Evolutionary conservation across 2,888 invertebrate species (phyloP), one percentile per base, ranked within the genome.

Genomic region (Lissocephala sabroskyi): DNA sequence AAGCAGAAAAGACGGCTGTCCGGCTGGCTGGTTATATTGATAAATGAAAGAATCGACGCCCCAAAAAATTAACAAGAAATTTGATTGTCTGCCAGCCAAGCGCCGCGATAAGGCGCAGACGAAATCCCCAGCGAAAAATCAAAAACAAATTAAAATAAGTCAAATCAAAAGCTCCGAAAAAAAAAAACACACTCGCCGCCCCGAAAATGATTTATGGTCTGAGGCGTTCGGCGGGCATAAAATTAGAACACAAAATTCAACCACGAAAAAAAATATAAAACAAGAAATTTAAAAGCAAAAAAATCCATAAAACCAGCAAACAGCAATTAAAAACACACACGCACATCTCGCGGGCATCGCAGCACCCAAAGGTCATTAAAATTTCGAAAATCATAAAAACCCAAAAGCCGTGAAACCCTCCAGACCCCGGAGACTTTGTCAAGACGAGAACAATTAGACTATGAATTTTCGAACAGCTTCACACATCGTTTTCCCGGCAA

Each of bases 241-340:
- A 49, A 39, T 43, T 33, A 43, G 6, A 59, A 50, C 51, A 46
- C 18, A 37, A 52, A 45, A 30, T 40, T 16, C 48, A 43, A 44
- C 33, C 2, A 23, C 10, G 23, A 10, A 39, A 23, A 40, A 30
- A n/a, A n/a, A 45, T n/a, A n/a, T 47, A 41, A 23, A 41, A 32
- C 30, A 45, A 39, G 7, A 32, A 14, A 45, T 18, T 29, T 32
- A 41, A 35, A 33, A 29, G 17, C 51, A 42, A 57, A 64, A 66
- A 61, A n/a, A n/a, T n/a, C n/a, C 63, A 58, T 56, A 58, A 64
- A 61, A 48, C 29, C 33, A 49, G 36, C 37, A 44, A 42, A 54
- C 54, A 52, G 66, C 74, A 70, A 70, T 70, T 70, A 74, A 74
- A 70, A 71, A 70, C 23, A 23, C 3, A 23, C 3, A 23, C 23